Evolutionary conservation across 2,888 invertebrate species (phyloP).

Genomic region (Tipula unca): DNA sequence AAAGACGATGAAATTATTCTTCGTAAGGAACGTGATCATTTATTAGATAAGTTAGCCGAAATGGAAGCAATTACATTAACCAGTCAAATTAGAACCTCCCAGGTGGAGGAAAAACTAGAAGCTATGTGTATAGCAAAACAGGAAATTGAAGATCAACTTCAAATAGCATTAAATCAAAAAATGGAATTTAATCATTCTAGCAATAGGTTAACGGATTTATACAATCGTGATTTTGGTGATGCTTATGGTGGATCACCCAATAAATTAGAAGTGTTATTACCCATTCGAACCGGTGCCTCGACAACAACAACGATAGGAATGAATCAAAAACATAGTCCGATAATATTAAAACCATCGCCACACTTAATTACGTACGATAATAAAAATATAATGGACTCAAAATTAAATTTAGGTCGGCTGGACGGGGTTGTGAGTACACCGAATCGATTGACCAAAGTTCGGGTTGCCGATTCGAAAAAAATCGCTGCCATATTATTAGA

Average conservation of each 20-base stretch:
- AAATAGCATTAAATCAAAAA: slow-evolving; percentile 48
- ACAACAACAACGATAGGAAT: slow-evolving; percentile 9
- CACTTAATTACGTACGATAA: background rate
- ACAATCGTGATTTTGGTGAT: slow-evolving; percentile 27
- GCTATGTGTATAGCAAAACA: slow-evolving; percentile 49
- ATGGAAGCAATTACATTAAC: slow-evolving; percentile 67
- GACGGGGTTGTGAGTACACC: slow-evolving; percentile 62
- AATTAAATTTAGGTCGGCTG: slow-evolving; percentile 49
- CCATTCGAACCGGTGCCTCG: background rate
- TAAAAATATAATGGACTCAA: slow-evolving; percentile 27
- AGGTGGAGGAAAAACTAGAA: slow-evolving; percentile 56
- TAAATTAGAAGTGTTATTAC: slow-evolving; percentile 19
- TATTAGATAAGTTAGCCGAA: slow-evolving; percentile 65
- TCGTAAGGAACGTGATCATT: slow-evolving; percentile 64
- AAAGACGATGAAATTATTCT: slow-evolving; percentile 52
- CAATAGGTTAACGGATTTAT: slow-evolving; percentile 48
- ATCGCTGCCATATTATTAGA: slow-evolving; percentile 77
- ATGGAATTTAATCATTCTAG: slow-evolving; percentile 44
- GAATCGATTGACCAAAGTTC: slow-evolving; percentile 51
- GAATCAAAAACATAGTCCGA: slow-evolving; percentile 14
- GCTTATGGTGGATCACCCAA: background rate
- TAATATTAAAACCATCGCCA: slow-evolving; percentile 20
- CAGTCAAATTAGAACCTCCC: slow-evolving; percentile 54
- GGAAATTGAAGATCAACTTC: slow-evolving; percentile 52
- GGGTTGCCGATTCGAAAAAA: slow-evolving; percentile 62